Conservation (phyloP, 2,113 vertebrate species). For the Xenopus laevis region DNA sequence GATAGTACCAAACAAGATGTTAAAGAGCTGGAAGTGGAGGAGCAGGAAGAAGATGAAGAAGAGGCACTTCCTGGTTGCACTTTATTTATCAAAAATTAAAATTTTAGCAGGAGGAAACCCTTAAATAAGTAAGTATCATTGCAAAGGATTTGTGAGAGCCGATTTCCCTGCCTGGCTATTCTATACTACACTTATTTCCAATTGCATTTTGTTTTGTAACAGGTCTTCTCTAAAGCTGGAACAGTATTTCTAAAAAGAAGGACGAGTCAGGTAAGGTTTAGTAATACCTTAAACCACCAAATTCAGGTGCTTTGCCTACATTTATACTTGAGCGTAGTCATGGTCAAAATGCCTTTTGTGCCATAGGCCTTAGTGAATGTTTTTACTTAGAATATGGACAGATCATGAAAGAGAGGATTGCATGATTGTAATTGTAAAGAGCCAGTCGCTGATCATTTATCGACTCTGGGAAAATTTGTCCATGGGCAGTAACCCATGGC, state of each 20-base stretch:
- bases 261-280: constrained; percentile 76
- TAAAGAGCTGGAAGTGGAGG: constrained; percentile 49
- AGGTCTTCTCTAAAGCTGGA: constrained; percentile 85
- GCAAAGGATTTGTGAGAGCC: no score
- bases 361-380: no score
- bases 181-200: background rate
- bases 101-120: constrained; percentile 80
- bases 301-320: no score
- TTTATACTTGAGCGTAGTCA: no score
- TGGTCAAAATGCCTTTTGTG: no score
- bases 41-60: constrained; percentile 73
- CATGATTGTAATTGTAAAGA: no score
- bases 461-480: no score
- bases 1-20: constrained; percentile 32
- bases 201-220: background rate
- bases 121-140: constrained; percentile 64
- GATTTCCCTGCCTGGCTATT: background rate
- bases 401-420: no score
- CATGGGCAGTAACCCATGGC: no score
- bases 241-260: constrained; percentile 86
- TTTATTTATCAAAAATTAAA: constrained; percentile 92
- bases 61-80: constrained; percentile 81
- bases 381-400: no score
- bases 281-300: no score
- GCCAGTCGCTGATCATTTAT: no score